A percentile compares a stretch with the other conserved stretches of the same genome.
These are phyloP conservation scores for Lasioglossum marginatum DNA, from an alignment of 2,888 invertebrate species.

Conservation along the genomic window DNA sequence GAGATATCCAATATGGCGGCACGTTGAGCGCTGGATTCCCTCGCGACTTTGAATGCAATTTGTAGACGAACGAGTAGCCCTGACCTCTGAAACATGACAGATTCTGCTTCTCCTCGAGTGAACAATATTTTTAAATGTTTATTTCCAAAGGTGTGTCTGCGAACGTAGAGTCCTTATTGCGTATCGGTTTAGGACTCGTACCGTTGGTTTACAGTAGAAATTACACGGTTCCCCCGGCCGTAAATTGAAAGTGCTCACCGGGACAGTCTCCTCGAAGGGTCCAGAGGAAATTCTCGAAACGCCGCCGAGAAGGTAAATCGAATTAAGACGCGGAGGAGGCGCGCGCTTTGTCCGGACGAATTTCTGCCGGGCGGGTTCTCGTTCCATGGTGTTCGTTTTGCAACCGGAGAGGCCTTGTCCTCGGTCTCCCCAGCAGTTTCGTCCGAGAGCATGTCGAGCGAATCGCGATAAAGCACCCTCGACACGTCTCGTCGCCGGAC, in stretches of 20 bases:
- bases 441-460: slow-evolving; percentile 54
- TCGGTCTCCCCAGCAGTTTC: slow-evolving; percentile 1
- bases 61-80: not conserved
- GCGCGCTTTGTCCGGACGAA: slow-evolving; percentile 7
- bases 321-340: slow-evolving; percentile 25
- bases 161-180: not conserved
- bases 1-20: not conserved
- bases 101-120: not conserved
- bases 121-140: not conserved
- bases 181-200: not conserved
- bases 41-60: not conserved
- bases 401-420: slow-evolving; percentile 7
- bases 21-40: not conserved
- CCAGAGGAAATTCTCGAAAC: not conserved
- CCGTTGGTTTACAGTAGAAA: not conserved
- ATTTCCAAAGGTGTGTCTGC: not conserved
- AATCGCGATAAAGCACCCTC: slow-evolving; percentile 70
- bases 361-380: slow-evolving; percentile 23
- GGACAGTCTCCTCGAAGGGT: not conserved
- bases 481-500: slow-evolving; percentile 67
- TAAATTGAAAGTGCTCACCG: not conserved
- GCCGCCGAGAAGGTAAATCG: slow-evolving; percentile 15
- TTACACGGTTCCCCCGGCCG: not conserved
- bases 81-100: not conserved
- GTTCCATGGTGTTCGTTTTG: not conserved